These are phyloP conservation scores for Dioctria linearis DNA, from an alignment of 2,888 invertebrate genomes.

Conservation along the genomic window DNA sequence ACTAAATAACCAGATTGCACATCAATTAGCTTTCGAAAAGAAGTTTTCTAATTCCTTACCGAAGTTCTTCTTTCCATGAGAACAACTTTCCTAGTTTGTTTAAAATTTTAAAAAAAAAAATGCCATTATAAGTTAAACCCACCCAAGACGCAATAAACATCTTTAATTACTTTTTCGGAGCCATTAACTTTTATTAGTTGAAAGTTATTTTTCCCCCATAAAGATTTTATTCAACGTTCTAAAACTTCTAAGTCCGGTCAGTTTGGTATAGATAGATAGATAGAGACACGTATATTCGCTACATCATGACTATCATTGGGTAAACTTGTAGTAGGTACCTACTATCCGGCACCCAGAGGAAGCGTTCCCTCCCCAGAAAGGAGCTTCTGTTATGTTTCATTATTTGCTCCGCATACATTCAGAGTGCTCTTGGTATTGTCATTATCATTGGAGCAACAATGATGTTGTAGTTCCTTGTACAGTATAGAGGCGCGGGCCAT, in stretches of 20 bases:
- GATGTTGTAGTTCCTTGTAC: conserved; percentile 52
- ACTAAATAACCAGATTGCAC: no score
- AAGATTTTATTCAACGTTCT: conserved; percentile 44
- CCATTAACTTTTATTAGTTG: conserved; percentile 49
- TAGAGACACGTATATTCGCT: conserved; percentile 35
- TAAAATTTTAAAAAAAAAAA: neutral
- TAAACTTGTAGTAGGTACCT: conserved; percentile 45
- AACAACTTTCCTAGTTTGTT: no score
- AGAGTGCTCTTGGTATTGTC: conserved; percentile 50
- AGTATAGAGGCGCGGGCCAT: conserved; percentile 49
- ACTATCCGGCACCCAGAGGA: conserved; percentile 42
- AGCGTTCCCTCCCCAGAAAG: conserved; percentile 38
- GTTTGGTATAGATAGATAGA: neutral
- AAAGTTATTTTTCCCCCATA: conserved; percentile 42
- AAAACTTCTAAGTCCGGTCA: conserved; percentile 49
- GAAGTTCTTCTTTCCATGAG: no score
- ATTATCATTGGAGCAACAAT: conserved; percentile 52
- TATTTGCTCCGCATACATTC: conserved; percentile 42
- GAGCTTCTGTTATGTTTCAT: conserved; percentile 51
- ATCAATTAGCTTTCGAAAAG: no score
- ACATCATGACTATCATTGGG: conserved; percentile 48
- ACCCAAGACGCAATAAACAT: conserved; percentile 31
- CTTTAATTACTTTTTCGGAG: conserved; percentile 42
- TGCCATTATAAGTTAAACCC: neutral
- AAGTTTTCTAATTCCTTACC: no score